phyloP scores from a whole-genome alignment of 2,113 vertebrate genomes.

The Hystrix cristata region DNA sequence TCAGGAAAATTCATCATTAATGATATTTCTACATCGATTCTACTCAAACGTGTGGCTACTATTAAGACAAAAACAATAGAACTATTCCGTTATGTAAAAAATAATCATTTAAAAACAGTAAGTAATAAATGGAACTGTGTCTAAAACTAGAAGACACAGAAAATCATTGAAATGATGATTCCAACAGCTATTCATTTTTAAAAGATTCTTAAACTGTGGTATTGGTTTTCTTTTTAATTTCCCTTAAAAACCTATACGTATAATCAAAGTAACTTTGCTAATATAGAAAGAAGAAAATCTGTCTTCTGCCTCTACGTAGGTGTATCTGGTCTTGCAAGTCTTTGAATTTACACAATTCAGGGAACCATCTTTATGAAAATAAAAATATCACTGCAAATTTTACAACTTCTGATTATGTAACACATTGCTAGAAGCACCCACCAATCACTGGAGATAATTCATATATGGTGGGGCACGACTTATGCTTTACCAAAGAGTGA shows the following conservation, averaged over 20 bases:
- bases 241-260: background rate
- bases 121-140: background rate
- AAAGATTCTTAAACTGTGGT: background rate
- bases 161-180: background rate
- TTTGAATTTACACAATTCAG: background rate
- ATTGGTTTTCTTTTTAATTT: background rate
- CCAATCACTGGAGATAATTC: background rate
- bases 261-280: background rate
- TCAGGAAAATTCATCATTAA: background rate
- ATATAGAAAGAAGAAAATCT: background rate
- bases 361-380: background rate
- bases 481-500: background rate
- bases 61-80: background rate
- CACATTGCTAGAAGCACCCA: background rate
- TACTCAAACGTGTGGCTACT: background rate
- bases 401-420: background rate
- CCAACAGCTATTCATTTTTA: background rate
- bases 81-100: background rate
- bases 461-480: background rate
- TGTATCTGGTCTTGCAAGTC: background rate
- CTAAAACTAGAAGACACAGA: background rate
- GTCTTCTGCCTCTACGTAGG: background rate
- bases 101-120: constrained; percentile 19
- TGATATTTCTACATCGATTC: background rate
- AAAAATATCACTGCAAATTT: background rate